These are phyloP conservation scores for Thripadectes ignobilis DNA, from an alignment of 2,797 vertebrate genomes.

Conservation along the genomic window DNA sequence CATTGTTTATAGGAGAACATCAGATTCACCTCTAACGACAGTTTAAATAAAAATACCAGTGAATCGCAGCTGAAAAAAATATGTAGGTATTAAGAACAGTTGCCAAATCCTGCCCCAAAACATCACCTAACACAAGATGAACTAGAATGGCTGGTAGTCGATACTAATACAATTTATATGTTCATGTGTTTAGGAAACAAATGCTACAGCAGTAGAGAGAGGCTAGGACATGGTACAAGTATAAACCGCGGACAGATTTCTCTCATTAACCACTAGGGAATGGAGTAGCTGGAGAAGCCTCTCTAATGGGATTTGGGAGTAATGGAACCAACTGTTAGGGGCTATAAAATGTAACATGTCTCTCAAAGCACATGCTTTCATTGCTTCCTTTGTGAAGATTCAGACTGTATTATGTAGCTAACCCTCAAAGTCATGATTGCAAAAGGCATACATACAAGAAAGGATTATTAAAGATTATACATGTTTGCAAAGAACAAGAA, in stretches of 20 bases:
- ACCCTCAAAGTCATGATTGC: constrained; percentile 36
- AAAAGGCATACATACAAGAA: constrained; percentile 39
- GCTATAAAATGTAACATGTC: constrained; percentile 56
- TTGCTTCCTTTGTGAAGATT: constrained; percentile 35
- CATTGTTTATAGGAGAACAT: neutral
- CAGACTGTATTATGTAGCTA: constrained; percentile 32
- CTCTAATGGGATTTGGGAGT: constrained; percentile 46
- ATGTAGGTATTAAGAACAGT: neutral
- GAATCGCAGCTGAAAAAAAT: neutral
- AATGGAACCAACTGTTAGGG: constrained; percentile 65
- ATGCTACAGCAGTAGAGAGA: constrained; percentile 16
- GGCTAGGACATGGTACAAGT: constrained; percentile 19
- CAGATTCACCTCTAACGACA: neutral
- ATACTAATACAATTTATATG: constrained; percentile 3
- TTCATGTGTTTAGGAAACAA: constrained; percentile 1
- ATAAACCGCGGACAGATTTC: constrained; percentile 47
- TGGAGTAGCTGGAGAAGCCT: constrained; percentile 20
- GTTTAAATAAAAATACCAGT: neutral
- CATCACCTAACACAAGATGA: neutral
- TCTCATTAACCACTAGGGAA: constrained; percentile 63
- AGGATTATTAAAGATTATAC: constrained; percentile 63
- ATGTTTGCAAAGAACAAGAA: constrained; percentile 56
- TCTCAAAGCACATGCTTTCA: neutral
- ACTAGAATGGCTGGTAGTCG: neutral
- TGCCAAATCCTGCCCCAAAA: neutral